Conservation (phyloP, 2,113 vertebrate species). For the Oenanthe melanoleuca region DNA sequence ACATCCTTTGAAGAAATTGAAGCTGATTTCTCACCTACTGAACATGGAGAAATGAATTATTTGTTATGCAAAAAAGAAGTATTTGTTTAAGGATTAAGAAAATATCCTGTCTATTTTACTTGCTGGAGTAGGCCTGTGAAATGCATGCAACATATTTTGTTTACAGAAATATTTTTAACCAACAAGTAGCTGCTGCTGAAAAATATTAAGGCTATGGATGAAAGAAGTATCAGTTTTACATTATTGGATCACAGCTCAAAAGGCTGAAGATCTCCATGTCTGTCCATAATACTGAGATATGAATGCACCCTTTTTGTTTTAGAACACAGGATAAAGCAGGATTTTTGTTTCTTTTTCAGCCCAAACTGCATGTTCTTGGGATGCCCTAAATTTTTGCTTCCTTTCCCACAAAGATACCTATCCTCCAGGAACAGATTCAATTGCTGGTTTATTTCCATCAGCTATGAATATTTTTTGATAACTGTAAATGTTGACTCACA, state of each 20-base stretch:
- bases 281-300: background rate
- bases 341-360: background rate
- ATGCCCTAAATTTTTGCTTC: background rate
- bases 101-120: background rate
- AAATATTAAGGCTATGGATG: background rate
- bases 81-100: background rate
- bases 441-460: background rate
- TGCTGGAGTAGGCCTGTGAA: background rate
- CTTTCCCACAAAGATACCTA: background rate
- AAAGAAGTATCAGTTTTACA: background rate
- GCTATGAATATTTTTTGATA: background rate
- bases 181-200: background rate
- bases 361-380: background rate
- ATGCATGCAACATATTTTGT: background rate
- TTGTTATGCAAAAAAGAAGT: background rate
- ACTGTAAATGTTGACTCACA: slow-evolving; percentile 32
- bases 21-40: background rate
- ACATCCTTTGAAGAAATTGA: background rate
- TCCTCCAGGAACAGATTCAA: background rate
- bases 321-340: background rate
- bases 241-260: background rate
- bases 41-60: background rate
- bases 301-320: background rate
- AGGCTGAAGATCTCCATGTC: background rate
- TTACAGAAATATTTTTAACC: background rate